Percentiles rank a stretch among this genome's conserved stretches.
Evolutionary conservation across 2,888 invertebrate species (phyloP).

Genomic region (Seladonia tumulorum): DNA sequence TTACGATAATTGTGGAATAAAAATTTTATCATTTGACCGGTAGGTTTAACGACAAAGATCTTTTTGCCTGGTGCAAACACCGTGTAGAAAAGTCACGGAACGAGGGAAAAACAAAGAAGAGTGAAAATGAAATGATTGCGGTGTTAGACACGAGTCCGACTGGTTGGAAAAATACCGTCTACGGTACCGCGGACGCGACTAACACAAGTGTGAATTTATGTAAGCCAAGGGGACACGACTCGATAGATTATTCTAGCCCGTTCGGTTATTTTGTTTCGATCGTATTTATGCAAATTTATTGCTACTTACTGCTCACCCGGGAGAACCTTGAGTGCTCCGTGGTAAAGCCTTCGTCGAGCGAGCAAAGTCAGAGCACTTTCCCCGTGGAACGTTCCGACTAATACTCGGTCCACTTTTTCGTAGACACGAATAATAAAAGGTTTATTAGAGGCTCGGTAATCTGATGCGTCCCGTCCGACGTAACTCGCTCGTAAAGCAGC

Average conservation of each 20-base stretch:
- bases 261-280: background rate
- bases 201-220: background rate
- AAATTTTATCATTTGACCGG: too few relatives aligned
- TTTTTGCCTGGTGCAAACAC: background rate
- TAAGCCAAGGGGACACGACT: background rate
- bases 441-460: background rate
- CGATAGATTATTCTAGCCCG: background rate
- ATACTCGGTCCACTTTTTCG: background rate
- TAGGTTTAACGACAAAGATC: too few relatives aligned
- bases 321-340: background rate
- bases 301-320: background rate
- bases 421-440: conserved; percentile 2
- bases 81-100: background rate
- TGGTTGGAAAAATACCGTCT: background rate
- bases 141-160: background rate
- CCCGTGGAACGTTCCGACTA: background rate
- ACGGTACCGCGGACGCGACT: background rate
- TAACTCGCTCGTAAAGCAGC: background rate
- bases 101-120: background rate
- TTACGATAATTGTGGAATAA: too few relatives aligned
- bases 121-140: background rate
- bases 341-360: background rate
- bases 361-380: background rate
- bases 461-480: background rate
- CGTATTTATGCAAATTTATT: background rate